phyloP scores from a whole-genome alignment of 2,888 invertebrate genomes.

The Caenorhabditis wallacei region DNA sequence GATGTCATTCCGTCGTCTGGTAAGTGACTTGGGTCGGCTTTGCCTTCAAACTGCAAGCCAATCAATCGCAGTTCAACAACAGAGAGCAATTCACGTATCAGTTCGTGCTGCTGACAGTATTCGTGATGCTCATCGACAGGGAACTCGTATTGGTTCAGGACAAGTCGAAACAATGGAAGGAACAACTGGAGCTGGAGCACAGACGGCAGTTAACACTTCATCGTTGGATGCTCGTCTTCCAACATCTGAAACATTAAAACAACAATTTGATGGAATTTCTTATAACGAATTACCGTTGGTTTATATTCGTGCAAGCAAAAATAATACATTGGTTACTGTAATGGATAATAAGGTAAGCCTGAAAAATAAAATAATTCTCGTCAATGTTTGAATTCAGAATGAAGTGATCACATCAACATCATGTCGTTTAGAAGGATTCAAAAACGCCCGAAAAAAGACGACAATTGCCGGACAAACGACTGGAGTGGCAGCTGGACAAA shows the following conservation, averaged over 20 bases:
- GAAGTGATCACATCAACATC: constrained; percentile 80
- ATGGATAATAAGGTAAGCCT: constrained; percentile 86
- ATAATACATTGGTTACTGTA: constrained; percentile 92
- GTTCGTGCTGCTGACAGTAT: constrained; percentile 68
- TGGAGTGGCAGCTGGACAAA: constrained; percentile 89
- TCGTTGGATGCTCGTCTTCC: constrained; percentile 78
- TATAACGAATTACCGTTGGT: constrained; percentile 89
- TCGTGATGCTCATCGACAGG: constrained; percentile 76
- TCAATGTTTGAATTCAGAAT: constrained; percentile 59
- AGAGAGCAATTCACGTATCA: constrained; percentile 31
- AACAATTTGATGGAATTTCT: constrained; percentile 77
- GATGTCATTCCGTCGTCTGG: constrained; percentile 52
- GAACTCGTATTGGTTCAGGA: constrained; percentile 55
- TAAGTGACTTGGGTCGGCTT: constrained; percentile 52
- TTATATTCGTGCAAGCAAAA: constrained; percentile 90
- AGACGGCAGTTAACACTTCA: constrained; percentile 74
- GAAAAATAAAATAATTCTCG: too few relatives aligned
- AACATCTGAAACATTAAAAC: constrained; percentile 77
- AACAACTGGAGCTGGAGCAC: constrained; percentile 73
- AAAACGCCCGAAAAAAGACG: constrained; percentile 95
- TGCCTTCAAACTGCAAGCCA: constrained; percentile 51
- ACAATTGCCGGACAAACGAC: constrained; percentile 96
- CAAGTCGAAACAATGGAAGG: constrained; percentile 74
- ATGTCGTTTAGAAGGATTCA: constrained; percentile 93
- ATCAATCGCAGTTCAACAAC: constrained; percentile 35